phyloP scores from a whole-genome alignment of 2,797 vertebrate genomes.

The Helicolenus hilgendorfi region DNA sequence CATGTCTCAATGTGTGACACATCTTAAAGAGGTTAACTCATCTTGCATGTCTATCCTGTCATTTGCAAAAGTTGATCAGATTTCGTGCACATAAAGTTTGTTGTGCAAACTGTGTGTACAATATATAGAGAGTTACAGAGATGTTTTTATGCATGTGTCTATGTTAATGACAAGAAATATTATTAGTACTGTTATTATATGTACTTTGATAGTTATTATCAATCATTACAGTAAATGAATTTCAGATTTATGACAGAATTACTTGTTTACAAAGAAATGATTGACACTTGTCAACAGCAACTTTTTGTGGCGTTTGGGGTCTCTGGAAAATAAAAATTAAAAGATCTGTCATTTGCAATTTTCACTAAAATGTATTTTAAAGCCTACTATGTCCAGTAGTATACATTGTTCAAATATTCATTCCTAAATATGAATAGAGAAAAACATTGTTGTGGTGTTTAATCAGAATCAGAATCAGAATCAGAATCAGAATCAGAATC shows the following conservation, averaged over 20 bases:
- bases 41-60: neutral
- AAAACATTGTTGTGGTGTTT: no score
- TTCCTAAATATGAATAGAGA: no score
- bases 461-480: no score
- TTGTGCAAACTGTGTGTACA: neutral
- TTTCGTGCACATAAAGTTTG: neutral
- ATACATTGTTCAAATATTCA: no score
- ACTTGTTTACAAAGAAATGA: neutral
- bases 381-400: no score
- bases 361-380: no score
- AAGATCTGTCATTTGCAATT: no score
- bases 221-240: neutral
- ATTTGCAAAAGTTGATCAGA: neutral
- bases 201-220: neutral
- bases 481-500: no score
- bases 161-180: neutral
- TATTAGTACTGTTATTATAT: neutral
- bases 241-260: neutral
- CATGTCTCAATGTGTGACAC: no score
- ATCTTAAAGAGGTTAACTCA: neutral
- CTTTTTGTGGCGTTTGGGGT: accelerated
- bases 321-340: no score
- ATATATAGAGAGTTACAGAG: neutral
- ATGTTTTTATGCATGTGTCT: neutral
- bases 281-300: no score